Conservation (phyloP, 2,888 invertebrate genomes). For the Synergus laeviventris region DNA sequence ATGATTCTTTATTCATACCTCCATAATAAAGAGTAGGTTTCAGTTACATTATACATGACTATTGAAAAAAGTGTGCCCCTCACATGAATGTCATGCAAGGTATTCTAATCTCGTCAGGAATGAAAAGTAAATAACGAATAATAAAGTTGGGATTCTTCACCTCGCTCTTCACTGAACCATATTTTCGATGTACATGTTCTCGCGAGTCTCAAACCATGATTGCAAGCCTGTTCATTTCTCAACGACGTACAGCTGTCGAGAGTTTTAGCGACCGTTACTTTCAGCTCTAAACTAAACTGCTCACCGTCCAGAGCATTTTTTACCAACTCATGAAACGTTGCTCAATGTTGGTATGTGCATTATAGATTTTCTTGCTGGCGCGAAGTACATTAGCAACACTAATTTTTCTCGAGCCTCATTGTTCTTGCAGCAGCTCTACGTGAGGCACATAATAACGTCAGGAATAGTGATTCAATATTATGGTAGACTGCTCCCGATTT, state of each 20-base stretch:
- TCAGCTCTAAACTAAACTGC: constrained; percentile 22
- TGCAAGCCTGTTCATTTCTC: constrained; percentile 30
- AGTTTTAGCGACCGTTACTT: constrained; percentile 47
- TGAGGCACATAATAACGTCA: constrained; percentile 46
- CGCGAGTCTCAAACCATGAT: background rate
- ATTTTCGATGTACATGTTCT: background rate
- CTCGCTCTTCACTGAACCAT: constrained; percentile 7
- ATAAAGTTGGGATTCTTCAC: background rate
- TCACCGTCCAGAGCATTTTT: constrained; percentile 30
- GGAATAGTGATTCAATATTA: constrained; percentile 41
- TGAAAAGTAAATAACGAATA: background rate
- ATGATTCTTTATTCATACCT: no score
- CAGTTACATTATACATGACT: no score
- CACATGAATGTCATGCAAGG: background rate
- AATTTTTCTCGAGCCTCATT: constrained; percentile 47
- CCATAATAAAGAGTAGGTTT: no score
- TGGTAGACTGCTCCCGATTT: constrained; percentile 40
- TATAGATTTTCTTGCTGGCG: constrained; percentile 48
- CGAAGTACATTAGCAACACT: constrained; percentile 46
- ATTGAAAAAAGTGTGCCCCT: no score
- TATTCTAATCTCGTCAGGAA: background rate
- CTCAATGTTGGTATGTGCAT: constrained; percentile 25
- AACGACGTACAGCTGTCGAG: constrained; percentile 37
- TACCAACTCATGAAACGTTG: constrained; percentile 37
- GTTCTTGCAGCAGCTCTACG: constrained; percentile 46